Evolutionary conservation across 2,888 invertebrate species (phyloP).

Genomic region (Empis stercorea): DNA sequence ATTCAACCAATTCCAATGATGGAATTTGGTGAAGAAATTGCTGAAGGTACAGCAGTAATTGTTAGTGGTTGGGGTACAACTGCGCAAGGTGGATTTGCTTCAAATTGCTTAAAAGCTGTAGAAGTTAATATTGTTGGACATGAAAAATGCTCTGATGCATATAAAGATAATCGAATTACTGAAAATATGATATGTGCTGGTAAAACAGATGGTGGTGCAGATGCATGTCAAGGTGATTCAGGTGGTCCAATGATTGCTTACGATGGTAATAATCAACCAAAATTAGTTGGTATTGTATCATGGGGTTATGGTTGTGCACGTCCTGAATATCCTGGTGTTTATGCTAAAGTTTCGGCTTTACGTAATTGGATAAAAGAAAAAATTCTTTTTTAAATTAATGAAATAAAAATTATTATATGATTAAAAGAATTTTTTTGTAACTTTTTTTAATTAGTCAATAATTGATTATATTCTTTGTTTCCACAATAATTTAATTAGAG

Average conservation of each 20-base stretch:
- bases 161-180: constrained; percentile 16
- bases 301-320: constrained; percentile 9
- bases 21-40: constrained; percentile 1
- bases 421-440: too few species aligned
- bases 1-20: background rate
- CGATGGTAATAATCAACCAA: background rate
- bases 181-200: constrained; percentile 39
- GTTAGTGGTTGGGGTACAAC: constrained; percentile 4
- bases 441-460: too few species aligned
- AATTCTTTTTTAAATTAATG: background rate
- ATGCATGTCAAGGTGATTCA: constrained; percentile 7
- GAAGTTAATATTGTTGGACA: background rate
- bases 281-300: constrained; percentile 9
- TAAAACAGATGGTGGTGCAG: constrained; percentile 29
- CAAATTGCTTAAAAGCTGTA: background rate
- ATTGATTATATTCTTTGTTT: too few species aligned
- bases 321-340: constrained; percentile 8
- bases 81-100: background rate
- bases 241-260: constrained; percentile 9
- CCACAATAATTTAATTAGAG: too few species aligned
- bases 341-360: constrained; percentile 3
- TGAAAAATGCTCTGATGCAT: constrained; percentile 15
- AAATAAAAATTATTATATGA: too few species aligned
- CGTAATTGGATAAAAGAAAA: constrained; percentile 7
- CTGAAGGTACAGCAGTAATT: background rate